Base-by-base conservation (phyloP, 2,888 invertebrate genomes). In the Mimachlamys varia region DNA sequence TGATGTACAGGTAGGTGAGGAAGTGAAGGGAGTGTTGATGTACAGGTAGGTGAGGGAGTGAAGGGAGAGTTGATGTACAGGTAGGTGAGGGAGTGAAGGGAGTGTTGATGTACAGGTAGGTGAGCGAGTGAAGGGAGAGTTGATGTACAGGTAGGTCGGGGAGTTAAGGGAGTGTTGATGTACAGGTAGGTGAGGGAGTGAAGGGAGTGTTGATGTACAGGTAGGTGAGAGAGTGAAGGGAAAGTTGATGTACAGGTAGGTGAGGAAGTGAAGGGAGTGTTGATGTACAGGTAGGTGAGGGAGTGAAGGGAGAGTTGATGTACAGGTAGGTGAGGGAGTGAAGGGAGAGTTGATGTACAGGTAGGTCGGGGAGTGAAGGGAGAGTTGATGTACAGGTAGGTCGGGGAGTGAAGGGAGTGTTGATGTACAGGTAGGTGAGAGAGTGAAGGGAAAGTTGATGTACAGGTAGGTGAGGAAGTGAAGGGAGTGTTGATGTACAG, bases 381-480 rank as follows among this genome's bases (percentile, higher is more conserved):
- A 19, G 1, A 0, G 76, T 27, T 76, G 12, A 10, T 76, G 17
- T 27, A 13, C 99, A 99, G 97, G 98, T 98, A 96, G 97, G 96
- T 91, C 0, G 17, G 49, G 44, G n/a, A n/a, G n/a, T n/a, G n/a
- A n/a, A n/a, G 27, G 76, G 27, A 19, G 1, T 1, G 76, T 27
- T 76, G 12, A 10, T 76, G 17, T 27, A 13, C n/a, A n/a, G n/a
- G n/a, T n/a, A n/a, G n/a, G n/a, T n/a, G n/a, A n/a, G n/a, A n/a
- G n/a, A n/a, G n/a, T n/a, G n/a, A n/a, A n/a, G n/a, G n/a, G n/a
- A n/a, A 0, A 97, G 97, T 94, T 97, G 97, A 97, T 97, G 97
- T n/a, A 96, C 99, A 99, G 97, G 98, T 98, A 96, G 97, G 96
- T 91, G 0, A n/a, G 49, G 44, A n/a, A n/a, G n/a, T n/a, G n/a